Percentiles rank a stretch among this genome's conserved stretches.
These are phyloP conservation scores for Drosophila lacertosa DNA, from an alignment of 1,140 invertebrate species.

Conservation along the genomic window DNA sequence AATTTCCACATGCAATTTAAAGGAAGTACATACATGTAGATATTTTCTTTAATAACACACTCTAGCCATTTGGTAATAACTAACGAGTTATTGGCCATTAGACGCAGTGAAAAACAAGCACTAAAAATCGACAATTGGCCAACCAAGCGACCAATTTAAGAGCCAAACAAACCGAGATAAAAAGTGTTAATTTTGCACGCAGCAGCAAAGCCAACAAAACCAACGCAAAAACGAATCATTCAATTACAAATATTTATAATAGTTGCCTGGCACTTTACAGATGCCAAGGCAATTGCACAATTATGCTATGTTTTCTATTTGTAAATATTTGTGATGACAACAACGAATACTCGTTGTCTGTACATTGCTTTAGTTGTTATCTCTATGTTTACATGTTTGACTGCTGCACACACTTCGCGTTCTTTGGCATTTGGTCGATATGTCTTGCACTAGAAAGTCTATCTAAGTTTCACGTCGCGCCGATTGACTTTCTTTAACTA, in stretches of 20 bases:
- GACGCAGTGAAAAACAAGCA: neutral
- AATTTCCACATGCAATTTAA: constrained; percentile 6
- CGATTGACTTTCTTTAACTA: neutral
- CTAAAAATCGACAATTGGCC: constrained; percentile 33
- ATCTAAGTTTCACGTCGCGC: neutral
- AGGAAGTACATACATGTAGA: constrained; percentile 11
- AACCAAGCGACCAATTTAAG: constrained; percentile 31
- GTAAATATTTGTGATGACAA: constrained; percentile 6
- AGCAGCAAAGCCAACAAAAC: constrained; percentile 22
- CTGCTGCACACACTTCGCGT: constrained; percentile 8
- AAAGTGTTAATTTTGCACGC: constrained; percentile 69
- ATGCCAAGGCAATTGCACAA: constrained; percentile 37
- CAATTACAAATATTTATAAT: constrained; percentile 20
- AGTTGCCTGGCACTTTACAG: constrained; percentile 28
- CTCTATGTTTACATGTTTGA: constrained; percentile 31
- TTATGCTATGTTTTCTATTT: neutral
- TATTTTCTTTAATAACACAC: constrained; percentile 17
- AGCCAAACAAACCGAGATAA: constrained; percentile 20
- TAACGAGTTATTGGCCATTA: constrained; percentile 18
- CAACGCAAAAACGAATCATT: constrained; percentile 12
- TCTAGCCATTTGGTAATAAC: constrained; percentile 19
- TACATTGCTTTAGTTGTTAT: constrained; percentile 20
- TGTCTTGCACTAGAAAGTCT: constrained; percentile 8
- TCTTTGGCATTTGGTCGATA: constrained; percentile 9
- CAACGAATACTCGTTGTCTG: neutral